These are phyloP conservation scores for Stictonetta naevosa DNA, from an alignment of 2,113 vertebrate species.

Conservation along the genomic window DNA sequence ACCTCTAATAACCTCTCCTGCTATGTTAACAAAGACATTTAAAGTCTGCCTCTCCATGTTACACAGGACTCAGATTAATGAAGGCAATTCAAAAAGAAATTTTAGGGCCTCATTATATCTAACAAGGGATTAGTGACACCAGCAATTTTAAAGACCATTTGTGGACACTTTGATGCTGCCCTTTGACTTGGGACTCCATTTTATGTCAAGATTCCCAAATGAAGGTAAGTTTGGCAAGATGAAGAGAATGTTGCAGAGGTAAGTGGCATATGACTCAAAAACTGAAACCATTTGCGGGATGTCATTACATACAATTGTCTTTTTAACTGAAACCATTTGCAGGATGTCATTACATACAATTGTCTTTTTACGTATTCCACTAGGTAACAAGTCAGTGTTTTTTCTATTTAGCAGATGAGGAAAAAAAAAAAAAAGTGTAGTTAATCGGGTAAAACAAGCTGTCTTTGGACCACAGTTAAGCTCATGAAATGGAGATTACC, in stretches of 20 bases:
- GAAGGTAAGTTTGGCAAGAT: neutral
- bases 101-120: slow-evolving; percentile 66
- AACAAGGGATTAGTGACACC: slow-evolving; percentile 71
- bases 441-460: neutral
- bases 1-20: slow-evolving; percentile 58
- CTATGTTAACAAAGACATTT: slow-evolving; percentile 67
- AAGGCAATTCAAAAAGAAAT: slow-evolving; percentile 63
- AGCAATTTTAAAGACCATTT: slow-evolving; percentile 48
- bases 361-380: neutral
- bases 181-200: slow-evolving; percentile 12
- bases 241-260: neutral
- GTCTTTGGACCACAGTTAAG: neutral
- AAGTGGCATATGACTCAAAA: neutral
- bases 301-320: neutral
- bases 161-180: slow-evolving; percentile 56
- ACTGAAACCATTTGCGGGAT: neutral
- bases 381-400: neutral
- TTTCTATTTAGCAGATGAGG: neutral
- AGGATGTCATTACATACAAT: neutral
- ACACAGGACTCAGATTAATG: slow-evolving; percentile 53
- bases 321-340: neutral
- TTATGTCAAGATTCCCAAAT: slow-evolving; percentile 12
- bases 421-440: neutral
- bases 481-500: neutral
- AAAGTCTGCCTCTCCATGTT: slow-evolving; percentile 59